phyloP scores from a whole-genome alignment of 1,140 invertebrate species.

The Drosophila burlai region DNA sequence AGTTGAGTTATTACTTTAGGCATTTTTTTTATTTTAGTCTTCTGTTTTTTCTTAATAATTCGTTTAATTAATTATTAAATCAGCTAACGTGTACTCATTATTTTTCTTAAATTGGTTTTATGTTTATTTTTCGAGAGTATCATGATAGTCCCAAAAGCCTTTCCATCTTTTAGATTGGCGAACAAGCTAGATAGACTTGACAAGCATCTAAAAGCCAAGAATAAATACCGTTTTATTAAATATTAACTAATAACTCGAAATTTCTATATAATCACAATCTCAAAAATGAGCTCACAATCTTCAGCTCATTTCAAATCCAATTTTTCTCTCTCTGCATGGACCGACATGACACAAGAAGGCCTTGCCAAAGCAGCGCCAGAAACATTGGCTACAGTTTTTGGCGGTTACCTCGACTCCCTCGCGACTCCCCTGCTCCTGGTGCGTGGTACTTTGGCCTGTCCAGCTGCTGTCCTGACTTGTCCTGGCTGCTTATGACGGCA shows the following conservation, averaged over 20 bases:
- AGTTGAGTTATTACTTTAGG: too few relatives aligned
- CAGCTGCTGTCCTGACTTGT: constrained; percentile 59
- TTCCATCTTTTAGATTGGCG: background rate
- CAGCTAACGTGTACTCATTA: too few relatives aligned
- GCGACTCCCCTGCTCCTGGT: constrained; percentile 9
- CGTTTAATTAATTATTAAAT: too few relatives aligned
- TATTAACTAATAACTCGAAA: background rate
- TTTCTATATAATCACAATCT: too few relatives aligned
- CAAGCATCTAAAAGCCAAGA: background rate
- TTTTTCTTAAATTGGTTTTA: too few relatives aligned
- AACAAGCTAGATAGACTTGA: background rate
- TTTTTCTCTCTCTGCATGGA: background rate
- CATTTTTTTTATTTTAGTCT: too few relatives aligned
- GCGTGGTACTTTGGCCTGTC: constrained; percentile 64
- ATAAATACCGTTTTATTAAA: background rate
- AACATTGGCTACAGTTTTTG: constrained; percentile 69
- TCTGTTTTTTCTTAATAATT: too few relatives aligned
- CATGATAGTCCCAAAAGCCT: too few relatives aligned
- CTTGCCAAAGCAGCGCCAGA: constrained; percentile 55
- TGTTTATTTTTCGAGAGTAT: too few relatives aligned
- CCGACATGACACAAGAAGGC: constrained; percentile 69
- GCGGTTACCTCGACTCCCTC: constrained; percentile 52
- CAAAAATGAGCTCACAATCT: background rate
- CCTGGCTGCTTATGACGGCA: constrained; percentile 71
- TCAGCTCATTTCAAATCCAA: background rate